Evolutionary conservation across 2,113 vertebrate species (phyloP).

Genomic region (western clawed frog (Xenopus tropicalis)): DNA sequence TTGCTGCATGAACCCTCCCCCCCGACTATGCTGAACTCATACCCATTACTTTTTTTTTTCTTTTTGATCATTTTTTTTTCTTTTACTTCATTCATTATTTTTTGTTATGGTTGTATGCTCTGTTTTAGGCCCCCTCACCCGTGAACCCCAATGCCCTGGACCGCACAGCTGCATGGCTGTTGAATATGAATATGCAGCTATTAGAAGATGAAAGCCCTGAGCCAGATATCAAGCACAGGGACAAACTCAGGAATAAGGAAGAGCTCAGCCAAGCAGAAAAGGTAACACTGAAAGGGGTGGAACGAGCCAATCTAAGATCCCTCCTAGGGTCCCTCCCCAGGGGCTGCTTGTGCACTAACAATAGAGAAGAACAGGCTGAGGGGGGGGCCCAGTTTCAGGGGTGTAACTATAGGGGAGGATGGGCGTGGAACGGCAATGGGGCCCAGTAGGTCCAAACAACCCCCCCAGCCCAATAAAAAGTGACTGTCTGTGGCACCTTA

Average conservation of each 20-base stretch:
- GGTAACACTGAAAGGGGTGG: conserved; percentile 73
- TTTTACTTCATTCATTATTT: conserved; percentile 46
- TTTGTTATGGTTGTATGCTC: conserved; percentile 72
- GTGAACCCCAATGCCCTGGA: conserved; percentile 98
- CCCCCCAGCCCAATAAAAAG: too few species aligned
- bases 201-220: conserved; percentile 95
- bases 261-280: conserved; percentile 96
- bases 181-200: conserved; percentile 98
- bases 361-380: too few species aligned
- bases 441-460: too few species aligned
- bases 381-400: too few species aligned
- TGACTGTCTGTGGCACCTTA: too few species aligned
- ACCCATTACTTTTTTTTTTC: conserved; percentile 39
- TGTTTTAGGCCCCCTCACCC: conserved; percentile 93
- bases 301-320: too few species aligned
- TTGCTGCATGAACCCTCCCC: too few species aligned
- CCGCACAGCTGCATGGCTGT: conserved; percentile 97
- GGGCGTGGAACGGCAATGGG: too few species aligned
- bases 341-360: too few species aligned
- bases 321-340: too few species aligned
- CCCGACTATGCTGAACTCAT: neutral
- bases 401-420: too few species aligned
- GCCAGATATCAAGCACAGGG: conserved; percentile 84
- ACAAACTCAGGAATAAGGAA: conserved; percentile 89
- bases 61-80: conserved; percentile 47